Base-by-base conservation (phyloP, 2,888 invertebrate genomes). In the Hipparchia semele region DNA sequence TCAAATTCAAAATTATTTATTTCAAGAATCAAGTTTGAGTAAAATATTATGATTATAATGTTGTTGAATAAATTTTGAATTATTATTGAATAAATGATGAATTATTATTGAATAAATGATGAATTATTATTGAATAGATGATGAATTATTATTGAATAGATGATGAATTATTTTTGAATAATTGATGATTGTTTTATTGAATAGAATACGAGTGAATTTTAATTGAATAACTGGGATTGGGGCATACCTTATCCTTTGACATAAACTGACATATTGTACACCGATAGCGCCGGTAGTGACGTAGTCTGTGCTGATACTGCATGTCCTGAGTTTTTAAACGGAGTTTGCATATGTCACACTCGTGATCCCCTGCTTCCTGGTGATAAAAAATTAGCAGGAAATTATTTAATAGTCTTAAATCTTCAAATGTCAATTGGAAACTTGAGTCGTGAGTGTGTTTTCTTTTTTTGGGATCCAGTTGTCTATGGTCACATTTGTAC, bases 221-320 rank as follows among this genome's bases (percentile, higher is more conserved):
- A 6, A 45, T 61, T n/a, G 61, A 46, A 61, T 46, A 46, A 61
- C n/a, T n/a, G 4, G 2, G 39, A 39, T 39, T 39, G 39, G 39
- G 0, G 10, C 12, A 0, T 12, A 65, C 65, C 65, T 65, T 65
- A 23, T 87, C 87, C 59, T 82, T 81, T 76, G 82, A 81, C 58
- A 79, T 75, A 7, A 75, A 74, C 33, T 74, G 70, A 77, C 87
- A 87, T 4, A 83, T 71, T 54, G 78, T 72, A 78, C 87, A 87
- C 10, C 86, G 83, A 79, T 86, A 87, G 2, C 87, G 84, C 0
- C 87, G 83, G 80, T 81, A 86, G 74, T 87, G 87, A 0, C 87
- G 86, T 66, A 87, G 70, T 7, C 79, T 79, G 75, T 87, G 87
- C 6, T 81, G 80, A 79, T 87, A 85, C 13, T 87, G 60, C 74